Conservation (phyloP, 2,888 invertebrate genomes). For the Andrena bicolor region DNA sequence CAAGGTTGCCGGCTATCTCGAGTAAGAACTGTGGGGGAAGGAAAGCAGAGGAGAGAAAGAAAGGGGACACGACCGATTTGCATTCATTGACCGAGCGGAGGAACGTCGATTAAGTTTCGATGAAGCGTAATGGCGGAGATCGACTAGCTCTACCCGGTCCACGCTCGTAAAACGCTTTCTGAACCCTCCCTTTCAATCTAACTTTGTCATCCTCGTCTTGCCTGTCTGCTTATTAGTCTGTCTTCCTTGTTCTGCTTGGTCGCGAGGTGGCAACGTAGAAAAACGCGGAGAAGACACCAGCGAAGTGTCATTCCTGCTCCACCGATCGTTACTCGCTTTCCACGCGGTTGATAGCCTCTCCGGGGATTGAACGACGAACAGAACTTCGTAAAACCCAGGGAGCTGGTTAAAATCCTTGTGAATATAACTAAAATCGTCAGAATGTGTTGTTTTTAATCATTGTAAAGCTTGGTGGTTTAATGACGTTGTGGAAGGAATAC, state of each 20-base stretch:
- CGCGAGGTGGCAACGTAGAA: neutral
- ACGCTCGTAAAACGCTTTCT: conserved; percentile 48
- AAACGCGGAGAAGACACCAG: neutral
- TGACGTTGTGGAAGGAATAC: too few relatives aligned
- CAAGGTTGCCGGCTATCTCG: conserved; percentile 32
- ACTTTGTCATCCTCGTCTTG: conserved; percentile 4
- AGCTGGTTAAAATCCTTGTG: neutral
- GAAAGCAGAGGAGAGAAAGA: conserved; percentile 2
- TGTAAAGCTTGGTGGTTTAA: too few relatives aligned
- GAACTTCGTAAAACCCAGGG: neutral
- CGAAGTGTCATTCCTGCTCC: neutral
- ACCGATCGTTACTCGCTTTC: neutral
- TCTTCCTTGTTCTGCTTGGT: conserved; percentile 2
- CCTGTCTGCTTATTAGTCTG: conserved; percentile 12
- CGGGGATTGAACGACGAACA: neutral
- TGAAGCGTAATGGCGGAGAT: conserved; percentile 60
- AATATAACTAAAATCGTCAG: too few relatives aligned
- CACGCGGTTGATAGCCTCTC: conserved; percentile 8
- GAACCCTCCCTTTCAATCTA: conserved; percentile 40
- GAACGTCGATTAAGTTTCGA: conserved; percentile 62
- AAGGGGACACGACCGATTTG: conserved; percentile 57
- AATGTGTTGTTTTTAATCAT: too few relatives aligned
- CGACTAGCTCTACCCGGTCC: conserved; percentile 42
- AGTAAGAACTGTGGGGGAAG: neutral
- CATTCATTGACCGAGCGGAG: conserved; percentile 61